Base-by-base conservation (phyloP, 1,140 invertebrate species). In the Lordiphosa collinella region DNA sequence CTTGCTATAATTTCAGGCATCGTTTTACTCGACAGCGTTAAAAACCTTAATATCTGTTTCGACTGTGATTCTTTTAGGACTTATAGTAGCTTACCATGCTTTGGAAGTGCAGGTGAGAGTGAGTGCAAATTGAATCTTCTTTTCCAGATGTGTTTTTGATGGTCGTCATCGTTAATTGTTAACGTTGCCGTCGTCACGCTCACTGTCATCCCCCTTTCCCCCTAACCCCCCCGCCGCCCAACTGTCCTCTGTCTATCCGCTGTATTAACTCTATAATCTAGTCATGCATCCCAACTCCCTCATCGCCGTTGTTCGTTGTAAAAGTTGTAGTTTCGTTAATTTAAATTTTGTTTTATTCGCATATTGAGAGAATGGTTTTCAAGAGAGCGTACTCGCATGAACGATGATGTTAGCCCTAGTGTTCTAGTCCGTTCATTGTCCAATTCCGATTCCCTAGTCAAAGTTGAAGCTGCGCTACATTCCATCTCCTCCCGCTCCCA, bases 21-120 rank as follows among this genome's bases (percentile, higher is more conserved):
- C 96, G 88, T 95, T 97, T 91, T 97, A 96, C 90, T 99, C 98
- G 87, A 95, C 96, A 90, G 95, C 96, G 90, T 92, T 99, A 89
- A 99, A 99, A 93, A 97, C 97, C 88, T 92, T 99, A 90, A 99
- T 99, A 92, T 96, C 97, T 91, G 94, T 99, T 90, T 99, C 98
- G 90, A 99, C 98, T 93, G 93, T 98, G 92, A 97, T 99, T 91
- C 94, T 99, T 90, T 93, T 99, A 90, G 96, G 96, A 92, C 95
- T 99, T 90, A 99, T 99, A 91, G 94, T 98, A 91, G 97, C 97
- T 91, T 99, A 99, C 92, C 98, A 99, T 92, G 97, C 97, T 90
- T 94, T 99, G 92, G 98, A 99, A 96, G 96, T 99, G 90, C 98
- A 99, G 96, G 98, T 99, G 84, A 89, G 87, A 88, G 80, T 85